Evolutionary conservation across 2,797 vertebrate genomes (phyloP).

Genomic region (Myoxocephalus aenaeus): DNA sequence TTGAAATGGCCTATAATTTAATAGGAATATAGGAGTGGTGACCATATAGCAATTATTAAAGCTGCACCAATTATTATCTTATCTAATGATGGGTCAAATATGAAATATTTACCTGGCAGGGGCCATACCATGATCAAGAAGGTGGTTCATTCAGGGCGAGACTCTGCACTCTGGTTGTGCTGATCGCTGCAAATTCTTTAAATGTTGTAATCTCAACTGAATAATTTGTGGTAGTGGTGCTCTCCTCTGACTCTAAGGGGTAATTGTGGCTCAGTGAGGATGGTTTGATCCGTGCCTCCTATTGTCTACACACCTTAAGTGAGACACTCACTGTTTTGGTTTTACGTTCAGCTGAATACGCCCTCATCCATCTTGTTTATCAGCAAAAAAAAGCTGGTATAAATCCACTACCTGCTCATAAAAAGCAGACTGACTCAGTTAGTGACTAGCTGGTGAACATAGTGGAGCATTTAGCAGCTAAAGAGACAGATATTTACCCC

Average conservation of each 20-base stretch:
- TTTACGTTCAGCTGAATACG: neutral
- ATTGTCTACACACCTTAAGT: neutral
- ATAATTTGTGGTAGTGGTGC: neutral
- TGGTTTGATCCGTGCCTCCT: neutral
- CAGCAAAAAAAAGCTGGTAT: slow-evolving; percentile 1
- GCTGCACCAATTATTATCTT: neutral
- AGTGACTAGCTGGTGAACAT: neutral
- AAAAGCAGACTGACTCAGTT: neutral
- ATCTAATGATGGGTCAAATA: neutral
- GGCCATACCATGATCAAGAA: too few species aligned
- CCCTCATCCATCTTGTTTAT: neutral
- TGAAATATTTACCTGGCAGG: neutral
- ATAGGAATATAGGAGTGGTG: neutral
- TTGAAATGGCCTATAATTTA: neutral
- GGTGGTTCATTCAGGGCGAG: too few species aligned
- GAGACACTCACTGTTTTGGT: neutral
- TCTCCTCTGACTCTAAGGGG: too few species aligned
- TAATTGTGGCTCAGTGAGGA: neutral
- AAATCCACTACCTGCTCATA: neutral
- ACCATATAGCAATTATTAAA: neutral
- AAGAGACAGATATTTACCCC: neutral
- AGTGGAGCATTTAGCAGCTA: neutral
- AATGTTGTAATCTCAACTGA: neutral
- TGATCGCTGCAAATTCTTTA: too few species aligned
- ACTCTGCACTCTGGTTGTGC: too few species aligned